Evolutionary conservation across 2,113 vertebrate species (phyloP).

Genomic region (Neotragus moschatus): DNA sequence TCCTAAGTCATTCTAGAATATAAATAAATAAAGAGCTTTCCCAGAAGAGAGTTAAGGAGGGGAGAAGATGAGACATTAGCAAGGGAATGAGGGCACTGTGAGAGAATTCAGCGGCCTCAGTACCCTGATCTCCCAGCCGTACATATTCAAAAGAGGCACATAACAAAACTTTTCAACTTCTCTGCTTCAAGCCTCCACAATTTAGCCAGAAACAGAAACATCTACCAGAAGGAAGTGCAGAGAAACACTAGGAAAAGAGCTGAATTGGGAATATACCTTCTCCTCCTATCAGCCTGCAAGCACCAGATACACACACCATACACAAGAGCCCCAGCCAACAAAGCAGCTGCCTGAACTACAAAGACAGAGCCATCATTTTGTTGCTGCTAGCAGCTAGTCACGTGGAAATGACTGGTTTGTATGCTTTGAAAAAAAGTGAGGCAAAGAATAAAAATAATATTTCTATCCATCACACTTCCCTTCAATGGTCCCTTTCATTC

Average conservation of each 20-base stretch:
- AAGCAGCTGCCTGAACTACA: not conserved
- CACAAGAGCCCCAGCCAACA: not conserved
- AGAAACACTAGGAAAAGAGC: not conserved
- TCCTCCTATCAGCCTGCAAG: not conserved
- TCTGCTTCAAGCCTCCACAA: not conserved
- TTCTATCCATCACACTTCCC: not conserved
- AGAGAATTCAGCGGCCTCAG: not conserved
- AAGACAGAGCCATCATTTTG: not conserved
- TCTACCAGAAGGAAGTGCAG: not conserved
- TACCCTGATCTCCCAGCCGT: not conserved
- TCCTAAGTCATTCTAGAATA: not conserved
- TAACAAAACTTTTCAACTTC: not conserved
- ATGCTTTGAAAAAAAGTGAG: not conserved
- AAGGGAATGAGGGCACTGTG: not conserved
- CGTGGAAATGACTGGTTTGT: not conserved
- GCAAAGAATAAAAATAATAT: not conserved
- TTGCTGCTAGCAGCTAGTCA: not conserved
- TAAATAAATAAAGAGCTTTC: not conserved
- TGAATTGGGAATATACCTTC: not conserved
- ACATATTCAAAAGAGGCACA: not conserved
- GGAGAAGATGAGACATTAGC: not conserved
- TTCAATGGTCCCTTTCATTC: not conserved
- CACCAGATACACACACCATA: not conserved
- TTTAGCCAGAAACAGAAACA: not conserved
- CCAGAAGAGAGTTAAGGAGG: not conserved